These are phyloP conservation scores for Picathartes gymnocephalus DNA, from an alignment of 2,113 vertebrate genomes.

Conservation along the genomic window DNA sequence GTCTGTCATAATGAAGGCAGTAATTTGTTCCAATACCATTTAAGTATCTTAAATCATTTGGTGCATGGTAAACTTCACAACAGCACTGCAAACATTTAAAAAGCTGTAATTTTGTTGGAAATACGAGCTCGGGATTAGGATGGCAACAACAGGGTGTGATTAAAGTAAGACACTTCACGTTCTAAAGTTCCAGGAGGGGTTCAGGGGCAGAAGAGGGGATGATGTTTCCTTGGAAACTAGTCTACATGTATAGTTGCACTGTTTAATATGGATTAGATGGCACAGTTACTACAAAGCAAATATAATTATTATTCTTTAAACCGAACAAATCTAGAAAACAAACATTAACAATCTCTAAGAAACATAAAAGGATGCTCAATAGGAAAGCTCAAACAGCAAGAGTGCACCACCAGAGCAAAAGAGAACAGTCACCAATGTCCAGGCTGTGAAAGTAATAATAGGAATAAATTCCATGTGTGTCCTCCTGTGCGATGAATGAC, in stretches of 20 bases:
- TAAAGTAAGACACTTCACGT: constrained; percentile 7
- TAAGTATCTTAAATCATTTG: constrained; percentile 53
- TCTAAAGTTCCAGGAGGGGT: neutral
- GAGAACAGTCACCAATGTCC: neutral
- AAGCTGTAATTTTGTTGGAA: constrained; percentile 42
- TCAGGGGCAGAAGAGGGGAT: neutral
- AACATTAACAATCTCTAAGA: constrained; percentile 14
- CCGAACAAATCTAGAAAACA: constrained; percentile 51
- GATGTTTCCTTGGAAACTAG: constrained; percentile 64
- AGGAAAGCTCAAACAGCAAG: neutral
- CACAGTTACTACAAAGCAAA: constrained; percentile 30
- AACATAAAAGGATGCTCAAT: neutral
- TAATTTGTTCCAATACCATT: constrained; percentile 64
- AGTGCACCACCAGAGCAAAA: neutral
- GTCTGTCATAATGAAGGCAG: constrained; percentile 54
- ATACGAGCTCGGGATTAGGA: neutral
- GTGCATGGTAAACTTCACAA: constrained; percentile 21
- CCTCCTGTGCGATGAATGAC: neutral
- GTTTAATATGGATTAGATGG: constrained; percentile 41
- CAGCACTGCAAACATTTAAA: constrained; percentile 26
- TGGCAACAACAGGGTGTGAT: constrained; percentile 19
- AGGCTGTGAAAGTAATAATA: neutral
- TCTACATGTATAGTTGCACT: constrained; percentile 1
- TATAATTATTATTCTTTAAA: constrained; percentile 54
- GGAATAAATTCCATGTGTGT: neutral